Evolutionary conservation across 2,113 vertebrate species (phyloP), one percentile per base, ranked within the genome.

Genomic region (Phocoena sinus): DNA sequence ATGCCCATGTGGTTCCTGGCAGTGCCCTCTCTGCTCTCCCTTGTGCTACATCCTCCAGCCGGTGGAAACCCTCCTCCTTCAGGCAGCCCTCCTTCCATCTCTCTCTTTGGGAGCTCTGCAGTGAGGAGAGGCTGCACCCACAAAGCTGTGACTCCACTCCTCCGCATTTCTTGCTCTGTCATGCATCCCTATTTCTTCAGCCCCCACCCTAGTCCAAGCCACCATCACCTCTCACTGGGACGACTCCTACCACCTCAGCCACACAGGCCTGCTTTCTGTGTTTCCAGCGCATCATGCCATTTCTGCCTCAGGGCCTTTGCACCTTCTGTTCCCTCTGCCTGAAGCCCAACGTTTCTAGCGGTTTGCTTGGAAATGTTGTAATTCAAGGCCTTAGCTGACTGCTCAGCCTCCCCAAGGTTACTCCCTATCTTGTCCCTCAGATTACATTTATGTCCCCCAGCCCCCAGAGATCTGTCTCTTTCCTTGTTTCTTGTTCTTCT

Each of bases 1-100:
- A 15, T 1, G 7, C 33, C 62, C 4, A 0, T 2, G 33, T 31
- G 2, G 38, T 36, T 38, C 26, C 9, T 14, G 25, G 11, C 9
- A 28, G 6, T 10, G 23, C 50, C 25, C 73, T 60, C 71, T 50
- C 56, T 28, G 7, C 63, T 11, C 60, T 18, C 14, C 0, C 25
- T 62, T 1, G 3, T 23, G 60, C 20, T 25, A 33, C 23, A 21
- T 21, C 41, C 2, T 82, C 7, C 58, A 31, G 62, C 44, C n/a
- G 2, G 10, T 12, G 38, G 65, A 85, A 18, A 23, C 20, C 53
- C 12, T 33, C 63, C 47, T 73, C 80, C 38, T 93, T 63, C 86
- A 82, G 85, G 62, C 25, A 87, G 77, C 10, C 21, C 74, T 68
- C 65, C 56, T 21, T 80, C 38, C 31, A 4, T 6, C 74, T 50